phyloP scores from a whole-genome alignment of 2,113 vertebrate species.

The Acanthisitta chloris region DNA sequence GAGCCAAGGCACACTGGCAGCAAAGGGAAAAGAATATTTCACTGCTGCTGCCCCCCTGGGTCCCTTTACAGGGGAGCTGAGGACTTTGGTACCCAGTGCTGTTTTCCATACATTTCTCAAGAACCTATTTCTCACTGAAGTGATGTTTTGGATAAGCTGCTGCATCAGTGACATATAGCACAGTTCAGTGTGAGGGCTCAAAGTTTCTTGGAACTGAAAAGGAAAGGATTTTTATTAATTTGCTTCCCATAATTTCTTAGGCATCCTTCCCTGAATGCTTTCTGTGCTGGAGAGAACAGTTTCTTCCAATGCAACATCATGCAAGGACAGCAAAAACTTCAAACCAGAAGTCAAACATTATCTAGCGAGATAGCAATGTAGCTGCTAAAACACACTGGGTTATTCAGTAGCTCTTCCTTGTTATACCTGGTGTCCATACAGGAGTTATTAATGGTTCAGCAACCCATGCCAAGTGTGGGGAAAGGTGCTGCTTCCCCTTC shows the following conservation, averaged over 20 bases:
- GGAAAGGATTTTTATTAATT: background rate
- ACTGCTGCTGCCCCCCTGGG: background rate
- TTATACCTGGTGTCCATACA: background rate
- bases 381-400: background rate
- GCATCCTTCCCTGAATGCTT: background rate
- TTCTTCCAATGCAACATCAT: background rate
- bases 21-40: background rate
- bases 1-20: background rate
- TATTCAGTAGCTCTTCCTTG: constrained; percentile 17
- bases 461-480: background rate
- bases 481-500: background rate
- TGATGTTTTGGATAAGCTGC: background rate
- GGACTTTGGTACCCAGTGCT: background rate
- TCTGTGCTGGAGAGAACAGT: background rate
- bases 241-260: background rate
- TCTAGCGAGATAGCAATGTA: background rate
- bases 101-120: background rate
- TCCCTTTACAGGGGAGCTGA: background rate
- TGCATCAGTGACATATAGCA: background rate
- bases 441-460: background rate
- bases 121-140: background rate
- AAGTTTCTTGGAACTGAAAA: background rate
- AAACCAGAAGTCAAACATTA: constrained; percentile 56
- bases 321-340: constrained; percentile 16
- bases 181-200: background rate